phyloP scores from a whole-genome alignment of 2,888 invertebrate genomes.

The Cheilosia variabilis region DNA sequence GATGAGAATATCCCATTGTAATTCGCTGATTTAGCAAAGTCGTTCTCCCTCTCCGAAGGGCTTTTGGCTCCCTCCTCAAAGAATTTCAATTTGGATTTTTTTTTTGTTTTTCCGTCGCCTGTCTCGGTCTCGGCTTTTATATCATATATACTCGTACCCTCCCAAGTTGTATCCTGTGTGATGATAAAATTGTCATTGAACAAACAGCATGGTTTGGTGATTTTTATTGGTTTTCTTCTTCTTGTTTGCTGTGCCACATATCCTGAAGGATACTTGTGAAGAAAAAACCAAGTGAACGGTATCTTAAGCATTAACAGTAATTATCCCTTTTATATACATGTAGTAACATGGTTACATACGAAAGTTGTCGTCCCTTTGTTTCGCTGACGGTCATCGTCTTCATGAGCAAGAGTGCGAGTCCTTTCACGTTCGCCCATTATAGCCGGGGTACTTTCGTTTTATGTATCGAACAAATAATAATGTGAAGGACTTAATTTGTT shows the following conservation, averaged over 20 bases:
- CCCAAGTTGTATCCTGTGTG: constrained; percentile 28
- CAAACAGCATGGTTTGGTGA: constrained; percentile 59
- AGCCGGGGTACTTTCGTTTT: constrained; percentile 59
- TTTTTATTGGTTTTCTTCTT: constrained; percentile 53
- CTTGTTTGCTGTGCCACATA: constrained; percentile 1
- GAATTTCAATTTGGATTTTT: constrained; percentile 48
- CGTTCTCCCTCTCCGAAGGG: constrained; percentile 7
- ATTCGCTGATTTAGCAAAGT: constrained; percentile 63
- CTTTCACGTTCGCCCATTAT: constrained; percentile 10
- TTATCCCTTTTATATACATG: constrained; percentile 69
- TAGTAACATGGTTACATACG: constrained; percentile 20
- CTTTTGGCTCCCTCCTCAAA: constrained; percentile 33
- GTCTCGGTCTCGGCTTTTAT: background rate
- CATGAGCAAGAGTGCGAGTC: constrained; percentile 1
- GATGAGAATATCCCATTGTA: constrained; percentile 45
- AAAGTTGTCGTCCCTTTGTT: constrained; percentile 22
- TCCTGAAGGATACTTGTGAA: background rate
- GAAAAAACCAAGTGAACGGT: constrained; percentile 48
- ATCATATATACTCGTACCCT: constrained; percentile 5
- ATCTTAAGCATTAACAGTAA: constrained; percentile 66
- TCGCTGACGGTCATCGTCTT: constrained; percentile 28
- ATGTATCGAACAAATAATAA: constrained; percentile 70
- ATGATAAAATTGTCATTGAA: constrained; percentile 65
- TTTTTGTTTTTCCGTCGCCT: background rate
- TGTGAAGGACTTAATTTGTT: constrained; percentile 72